Base-by-base conservation (phyloP, 2,797 vertebrate species). In the Notolabrus celidotus region DNA sequence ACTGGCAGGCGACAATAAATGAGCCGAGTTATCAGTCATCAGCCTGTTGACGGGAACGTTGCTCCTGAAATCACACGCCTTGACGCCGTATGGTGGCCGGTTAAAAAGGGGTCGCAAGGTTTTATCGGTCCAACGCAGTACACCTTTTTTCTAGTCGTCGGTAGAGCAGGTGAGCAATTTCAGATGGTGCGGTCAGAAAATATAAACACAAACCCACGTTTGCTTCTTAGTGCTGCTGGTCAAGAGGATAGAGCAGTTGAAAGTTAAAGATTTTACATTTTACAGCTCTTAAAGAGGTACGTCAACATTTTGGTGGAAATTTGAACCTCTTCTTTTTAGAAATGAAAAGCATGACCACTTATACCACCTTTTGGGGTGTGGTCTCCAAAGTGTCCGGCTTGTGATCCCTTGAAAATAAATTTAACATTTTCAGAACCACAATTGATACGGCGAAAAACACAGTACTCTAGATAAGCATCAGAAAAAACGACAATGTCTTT, bases 1-100 rank as follows among this genome's bases (percentile, higher is more conserved):
- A 33, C 71, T 89, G 90, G 88, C 86, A 88, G 83, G 78, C 73
- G 31, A 69, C 86, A 78, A 79, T 74, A 66, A 77, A 85, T 36
- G 67, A 80, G 80, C 69, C 20, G 20, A 74, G 61, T 67, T 47
- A 77, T 82, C 80, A 79, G 74, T 80, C 74, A 86, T 41, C 55
- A 31, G 54, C 50, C 66, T 31, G 50, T 71, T 54, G 31, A 64
- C 39, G 20, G 69, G 60, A 79, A 53, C 25, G 33, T 22, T 49
- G 74, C 47, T 47, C 65, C 68, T 67, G 51, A 56, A 71, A 77
- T 63, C 70, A 54, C 75, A 49, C 27, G 2, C 55, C 20, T 33
- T 12, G 19, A 59, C 71, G 22, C 62, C 0, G 27, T 5, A 33
- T 22, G 65, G 46, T 7, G 42, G 27, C 20, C 36, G 5, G 19